Evolutionary conservation across 2,113 vertebrate species (phyloP), one percentile per base, ranked within the genome.

Genomic region (Muntiacus muntjak): DNA sequence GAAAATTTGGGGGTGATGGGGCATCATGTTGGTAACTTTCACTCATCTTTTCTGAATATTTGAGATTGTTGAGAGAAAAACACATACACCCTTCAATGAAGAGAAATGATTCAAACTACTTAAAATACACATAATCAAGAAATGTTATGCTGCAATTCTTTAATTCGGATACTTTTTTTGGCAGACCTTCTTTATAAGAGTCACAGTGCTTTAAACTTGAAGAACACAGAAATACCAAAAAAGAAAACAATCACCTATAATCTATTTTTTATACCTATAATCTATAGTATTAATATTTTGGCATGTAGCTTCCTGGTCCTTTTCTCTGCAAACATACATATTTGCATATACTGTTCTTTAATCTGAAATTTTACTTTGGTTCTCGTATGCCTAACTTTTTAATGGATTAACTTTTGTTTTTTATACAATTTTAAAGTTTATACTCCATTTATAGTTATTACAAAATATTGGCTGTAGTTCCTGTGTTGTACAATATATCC

Each of bases 51-150:
- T 52, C 83, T 95, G 52, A 71, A 83, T 88, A 74, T 54, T 52
- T 74, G n/a, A 74, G 85, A 88, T 76, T 82, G 43, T n/a, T 83
- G 58, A 71, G 67, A 95, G 50, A 95, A 92, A 96, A 74, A 54
- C n/a, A 88, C 85, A 92, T 11, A 92, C 21, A 83, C 7, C 43
- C 50, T 74, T 92, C 54, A 92, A n/a, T 7, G 13, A 43, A 74
- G 55, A 60, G 30, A 89, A 60, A 88, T 52, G 58, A 89, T 74
- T 93, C 55, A 83, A 94, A 64, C 54, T 67, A 62, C 40, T 87
- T 91, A 57, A 78, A 96, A 91, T 54, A 91, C 30, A 87, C 43
- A 71, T 36, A 21, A 40, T 67, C n/a, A 74, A 43, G 40, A 45
- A 36, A 14, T 43, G 47, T 91, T 57, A 67, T 26, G 47, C 4